A percentile compares a stretch with the other conserved stretches of the same genome.
phyloP scores from a whole-genome alignment of 2,797 vertebrate genomes.

The Thalassophryne amazonica region DNA sequence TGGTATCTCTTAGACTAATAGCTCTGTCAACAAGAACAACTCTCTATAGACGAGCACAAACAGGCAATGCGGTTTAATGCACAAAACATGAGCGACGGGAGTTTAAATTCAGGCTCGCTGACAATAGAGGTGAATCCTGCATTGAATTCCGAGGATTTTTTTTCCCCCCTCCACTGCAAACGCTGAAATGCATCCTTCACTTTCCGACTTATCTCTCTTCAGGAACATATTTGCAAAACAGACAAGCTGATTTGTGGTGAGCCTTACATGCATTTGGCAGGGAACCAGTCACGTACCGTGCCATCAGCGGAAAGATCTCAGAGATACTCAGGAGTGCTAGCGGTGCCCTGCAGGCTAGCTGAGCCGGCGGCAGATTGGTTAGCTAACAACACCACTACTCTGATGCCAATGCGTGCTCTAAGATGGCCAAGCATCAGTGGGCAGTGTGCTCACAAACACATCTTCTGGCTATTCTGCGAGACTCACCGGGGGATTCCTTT shows the following conservation, averaged over 20 bases:
- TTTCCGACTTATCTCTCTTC: not conserved
- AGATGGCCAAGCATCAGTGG: conserved; percentile 41
- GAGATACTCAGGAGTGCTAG: conserved; percentile 40
- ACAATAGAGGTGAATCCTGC: conserved; percentile 60
- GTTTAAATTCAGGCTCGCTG: conserved; percentile 32
- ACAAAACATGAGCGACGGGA: conserved; percentile 53
- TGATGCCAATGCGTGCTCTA: conserved; percentile 45
- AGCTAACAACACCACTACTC: conserved; percentile 17
- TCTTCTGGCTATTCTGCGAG: conserved; percentile 31
- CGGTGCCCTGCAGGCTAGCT: conserved; percentile 28
- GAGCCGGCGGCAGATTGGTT: conserved; percentile 21
- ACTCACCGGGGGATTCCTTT: conserved; percentile 29
- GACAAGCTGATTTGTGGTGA: conserved; percentile 21
- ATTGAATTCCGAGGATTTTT: conserved; percentile 41
- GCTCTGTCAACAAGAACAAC: conserved; percentile 69
- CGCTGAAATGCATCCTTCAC: conserved; percentile 15
- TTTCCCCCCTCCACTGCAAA: not conserved
- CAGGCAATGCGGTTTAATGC: conserved; percentile 66
- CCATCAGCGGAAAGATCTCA: conserved; percentile 32
- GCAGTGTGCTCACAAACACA: conserved; percentile 13
- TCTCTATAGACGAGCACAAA: conserved; percentile 60
- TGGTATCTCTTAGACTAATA: conserved; percentile 72
- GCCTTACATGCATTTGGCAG: conserved; percentile 30
- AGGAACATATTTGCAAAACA: conserved; percentile 25
- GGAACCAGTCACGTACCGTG: conserved; percentile 50